Conservation (phyloP, 2,797 vertebrate genomes). For the Myotis pilosus region DNA sequence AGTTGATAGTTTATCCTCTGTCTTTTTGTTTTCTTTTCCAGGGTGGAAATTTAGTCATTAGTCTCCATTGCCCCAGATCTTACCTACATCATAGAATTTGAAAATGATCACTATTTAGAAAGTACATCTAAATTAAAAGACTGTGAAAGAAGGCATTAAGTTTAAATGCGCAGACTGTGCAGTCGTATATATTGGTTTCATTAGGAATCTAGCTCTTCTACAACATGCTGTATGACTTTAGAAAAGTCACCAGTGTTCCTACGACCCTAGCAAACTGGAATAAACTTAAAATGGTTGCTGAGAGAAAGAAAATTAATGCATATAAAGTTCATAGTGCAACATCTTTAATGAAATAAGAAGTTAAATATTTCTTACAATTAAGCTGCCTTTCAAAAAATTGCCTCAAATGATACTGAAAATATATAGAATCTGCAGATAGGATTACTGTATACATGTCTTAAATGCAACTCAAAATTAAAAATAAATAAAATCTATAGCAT, state of each 20-base stretch:
- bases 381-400: neutral
- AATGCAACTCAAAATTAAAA: neutral
- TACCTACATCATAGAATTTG: neutral
- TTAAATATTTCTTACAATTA: neutral
- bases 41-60: neutral
- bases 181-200: neutral
- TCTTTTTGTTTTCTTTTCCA: neutral
- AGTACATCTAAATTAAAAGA: neutral
- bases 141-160: neutral
- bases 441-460: neutral
- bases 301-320: neutral
- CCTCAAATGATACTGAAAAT: neutral
- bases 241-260: neutral
- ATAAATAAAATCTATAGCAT: neutral
- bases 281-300: neutral
- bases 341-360: neutral
- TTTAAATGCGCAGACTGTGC: neutral
- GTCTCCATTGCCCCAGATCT: neutral
- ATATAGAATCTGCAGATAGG: neutral
- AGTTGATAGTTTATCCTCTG: neutral
- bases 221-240: neutral
- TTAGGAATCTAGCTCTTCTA: neutral
- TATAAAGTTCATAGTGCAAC: neutral
- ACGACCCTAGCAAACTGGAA: neutral
- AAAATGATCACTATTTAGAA: neutral